Evolutionary conservation across 2,888 invertebrate genomes (phyloP).

Genomic region (Cheilosia vernalis): DNA sequence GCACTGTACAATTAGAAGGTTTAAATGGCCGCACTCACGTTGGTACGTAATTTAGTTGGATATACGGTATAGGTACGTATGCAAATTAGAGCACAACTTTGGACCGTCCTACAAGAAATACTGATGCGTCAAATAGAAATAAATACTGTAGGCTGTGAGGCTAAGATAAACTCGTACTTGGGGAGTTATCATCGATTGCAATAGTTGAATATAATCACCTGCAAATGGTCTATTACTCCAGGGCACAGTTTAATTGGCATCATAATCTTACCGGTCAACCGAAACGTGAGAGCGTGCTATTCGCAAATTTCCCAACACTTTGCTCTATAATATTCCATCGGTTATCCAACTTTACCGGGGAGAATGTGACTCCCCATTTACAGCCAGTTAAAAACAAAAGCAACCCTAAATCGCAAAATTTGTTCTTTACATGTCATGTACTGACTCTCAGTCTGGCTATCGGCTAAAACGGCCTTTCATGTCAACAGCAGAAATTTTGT

Average conservation of each 20-base stretch:
- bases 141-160: too few species aligned
- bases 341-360: not conserved
- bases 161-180: too few species aligned
- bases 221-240: not conserved
- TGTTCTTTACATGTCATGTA: conserved; percentile 58
- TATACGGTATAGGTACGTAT: not conserved
- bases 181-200: too few species aligned
- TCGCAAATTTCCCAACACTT: conserved; percentile 56
- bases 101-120: too few species aligned
- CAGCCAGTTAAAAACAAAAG: conserved; percentile 3
- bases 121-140: too few species aligned
- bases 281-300: conserved; percentile 40
- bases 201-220: not conserved
- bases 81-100: not conserved
- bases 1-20: conserved; percentile 39
- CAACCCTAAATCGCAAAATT: conserved; percentile 47
- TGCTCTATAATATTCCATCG: conserved; percentile 18
- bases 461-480: conserved; percentile 62
- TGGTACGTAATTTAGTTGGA: conserved; percentile 10
- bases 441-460: conserved; percentile 21
- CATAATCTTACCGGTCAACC: conserved; percentile 49
- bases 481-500: conserved; percentile 66
- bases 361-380: conserved; percentile 12
- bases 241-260: conserved; percentile 37
- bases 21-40: conserved; percentile 35